Base-by-base conservation (phyloP, 2,888 invertebrate genomes). In the Thyatira batis region DNA sequence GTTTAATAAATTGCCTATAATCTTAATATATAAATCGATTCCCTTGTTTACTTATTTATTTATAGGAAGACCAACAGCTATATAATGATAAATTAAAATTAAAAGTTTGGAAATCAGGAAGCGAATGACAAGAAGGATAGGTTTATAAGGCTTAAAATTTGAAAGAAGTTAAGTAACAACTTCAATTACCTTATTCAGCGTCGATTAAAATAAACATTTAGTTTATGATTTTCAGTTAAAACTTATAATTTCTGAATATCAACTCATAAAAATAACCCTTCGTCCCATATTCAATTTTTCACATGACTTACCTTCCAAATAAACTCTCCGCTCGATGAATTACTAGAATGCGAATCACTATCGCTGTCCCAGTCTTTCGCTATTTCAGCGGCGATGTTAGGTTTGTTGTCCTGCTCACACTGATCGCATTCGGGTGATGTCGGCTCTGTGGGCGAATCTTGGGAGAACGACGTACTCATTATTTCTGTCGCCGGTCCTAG, bases 241-340 rank as follows among this genome's bases (percentile, higher is more conserved):
- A 30, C n/a, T n/a, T 27, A 27, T 27, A 11, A 27, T 17, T 28
- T 48, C 48, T 48, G 25, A 48, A 48, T 11, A 48, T 27, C 45
- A 45, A 48, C 17, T 27, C 27, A n/a, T 10, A 20, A 4, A 20
- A 27, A 44, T 51, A 57, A 27, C 44, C 43, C 45, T 30, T 30
- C 9, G 23, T 48, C n/a, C 9, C n/a, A 33, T 43, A 11, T 0
- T n/a, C 23, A 21, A 43, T 21, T 13, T 23, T 44, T 17, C 3
- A 48, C 0, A 46, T 11, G 1, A 75, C 85, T 72, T 33, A 95
- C 95, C 94, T 95, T 95, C 95, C 96, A 96, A 57, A 96, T 94
- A 74, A 96, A 96, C 82, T 96, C 96, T 9, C 95, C 95, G 59
- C 95, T 96, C 5, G 95, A 95, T 6, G 94, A 94, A 28, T 95